Evolutionary conservation across 2,888 invertebrate species (phyloP).

Genomic region (Liposcelis brunnea): DNA sequence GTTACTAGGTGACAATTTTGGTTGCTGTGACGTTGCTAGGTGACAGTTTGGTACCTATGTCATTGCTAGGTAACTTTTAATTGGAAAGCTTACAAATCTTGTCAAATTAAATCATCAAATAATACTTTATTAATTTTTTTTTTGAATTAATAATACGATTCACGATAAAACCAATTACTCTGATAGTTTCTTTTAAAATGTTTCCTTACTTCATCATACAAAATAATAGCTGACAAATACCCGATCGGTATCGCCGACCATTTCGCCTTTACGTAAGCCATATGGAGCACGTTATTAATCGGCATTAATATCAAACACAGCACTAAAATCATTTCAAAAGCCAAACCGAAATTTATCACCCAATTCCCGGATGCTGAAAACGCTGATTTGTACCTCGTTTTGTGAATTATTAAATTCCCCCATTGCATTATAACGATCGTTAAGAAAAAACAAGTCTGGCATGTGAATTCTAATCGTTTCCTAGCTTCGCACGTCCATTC

Average conservation of each 20-base stretch:
- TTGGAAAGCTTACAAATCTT: no score
- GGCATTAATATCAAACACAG: conserved; percentile 94
- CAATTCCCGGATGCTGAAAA: conserved; percentile 96
- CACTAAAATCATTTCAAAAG: conserved; percentile 88
- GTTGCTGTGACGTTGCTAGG: no score
- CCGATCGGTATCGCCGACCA: conserved; percentile 53
- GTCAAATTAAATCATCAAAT: no score
- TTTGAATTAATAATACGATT: conserved; percentile 58
- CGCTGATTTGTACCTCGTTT: conserved; percentile 91
- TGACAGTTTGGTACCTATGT: no score
- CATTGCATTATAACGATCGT: conserved; percentile 96
- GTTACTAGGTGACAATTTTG: no score
- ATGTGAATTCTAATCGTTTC: conserved; percentile 89
- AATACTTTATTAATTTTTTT: no score
- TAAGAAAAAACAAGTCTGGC: conserved; percentile 97
- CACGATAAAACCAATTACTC: conserved; percentile 49
- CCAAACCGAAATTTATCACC: conserved; percentile 88
- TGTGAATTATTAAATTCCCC: conserved; percentile 96
- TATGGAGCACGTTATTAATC: conserved; percentile 59
- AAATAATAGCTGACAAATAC: conserved; percentile 39
- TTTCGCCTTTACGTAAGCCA: conserved; percentile 13
- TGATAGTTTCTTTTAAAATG: conserved; percentile 45
- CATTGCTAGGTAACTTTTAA: no score
- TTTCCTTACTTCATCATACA: conserved; percentile 53
- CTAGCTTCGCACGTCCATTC: conserved; percentile 98